Conservation (phyloP, 2,888 invertebrate species). For the Nemapogon koenigi region DNA sequence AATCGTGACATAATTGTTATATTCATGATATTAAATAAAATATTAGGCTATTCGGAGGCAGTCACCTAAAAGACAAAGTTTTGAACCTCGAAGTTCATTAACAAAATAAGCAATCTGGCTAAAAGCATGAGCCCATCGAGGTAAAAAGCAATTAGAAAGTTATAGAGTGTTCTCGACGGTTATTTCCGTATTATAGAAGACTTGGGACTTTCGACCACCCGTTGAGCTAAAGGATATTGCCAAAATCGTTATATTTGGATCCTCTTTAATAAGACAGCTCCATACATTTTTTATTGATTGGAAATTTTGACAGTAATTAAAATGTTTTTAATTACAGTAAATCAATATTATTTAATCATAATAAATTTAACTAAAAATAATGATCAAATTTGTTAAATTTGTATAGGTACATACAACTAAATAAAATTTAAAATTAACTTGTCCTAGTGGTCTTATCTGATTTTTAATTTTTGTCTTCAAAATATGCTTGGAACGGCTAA, state of each 20-base stretch:
- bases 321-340: no score
- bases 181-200: slow-evolving; percentile 37
- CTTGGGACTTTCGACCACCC: slow-evolving; percentile 16
- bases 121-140: slow-evolving; percentile 47
- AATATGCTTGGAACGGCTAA: no score
- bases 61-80: slow-evolving; percentile 35
- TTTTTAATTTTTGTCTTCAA: no score
- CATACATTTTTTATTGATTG: no score
- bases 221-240: slow-evolving; percentile 7
- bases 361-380: no score
- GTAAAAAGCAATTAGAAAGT: slow-evolving; percentile 53
- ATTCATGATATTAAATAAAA: background rate
- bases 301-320: no score
- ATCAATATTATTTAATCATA: no score
- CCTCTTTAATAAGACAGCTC: slow-evolving; percentile 6
- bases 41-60: slow-evolving; percentile 19
- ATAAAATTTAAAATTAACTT: no score
- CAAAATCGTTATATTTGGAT: slow-evolving; percentile 7
- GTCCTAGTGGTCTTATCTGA: no score
- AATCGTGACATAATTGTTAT: background rate
- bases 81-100: slow-evolving; percentile 41
- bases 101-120: slow-evolving; percentile 54
- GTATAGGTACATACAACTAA: no score
- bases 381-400: no score
- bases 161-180: slow-evolving; percentile 44